Evolutionary conservation across 2,113 vertebrate species (phyloP).

Genomic region (Dermatemys mawii): DNA sequence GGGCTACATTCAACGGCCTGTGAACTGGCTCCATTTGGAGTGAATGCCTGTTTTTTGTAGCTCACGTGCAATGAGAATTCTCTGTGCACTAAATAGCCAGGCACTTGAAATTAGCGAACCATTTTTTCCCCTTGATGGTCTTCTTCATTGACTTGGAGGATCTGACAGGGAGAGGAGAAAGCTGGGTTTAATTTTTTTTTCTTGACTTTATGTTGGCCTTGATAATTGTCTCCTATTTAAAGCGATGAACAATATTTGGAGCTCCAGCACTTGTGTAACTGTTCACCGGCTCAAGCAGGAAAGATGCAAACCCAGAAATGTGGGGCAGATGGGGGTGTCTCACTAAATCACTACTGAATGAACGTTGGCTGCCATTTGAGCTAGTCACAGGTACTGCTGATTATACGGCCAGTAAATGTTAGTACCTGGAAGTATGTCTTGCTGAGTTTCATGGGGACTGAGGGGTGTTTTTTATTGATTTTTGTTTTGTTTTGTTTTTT

Average conservation of each 20-base stretch:
- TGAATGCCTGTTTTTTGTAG: not conserved
- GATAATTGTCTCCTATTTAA: conserved; percentile 75
- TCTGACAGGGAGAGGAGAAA: conserved; percentile 68
- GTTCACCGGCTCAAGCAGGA: conserved; percentile 69
- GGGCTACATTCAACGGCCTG: conserved; percentile 30
- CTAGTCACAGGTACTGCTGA: conserved; percentile 78
- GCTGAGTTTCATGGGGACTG: conserved; percentile 32
- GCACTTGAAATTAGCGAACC: conserved; percentile 73
- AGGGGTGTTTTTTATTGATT: not conserved
- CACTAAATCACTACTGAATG: conserved; percentile 78
- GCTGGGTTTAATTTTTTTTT: conserved; percentile 54
- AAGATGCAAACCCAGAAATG: conserved; percentile 67
- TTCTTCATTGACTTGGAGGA: conserved; percentile 41
- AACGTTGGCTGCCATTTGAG: conserved; percentile 68
- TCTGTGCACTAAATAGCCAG: conserved; percentile 63
- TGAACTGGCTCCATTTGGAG: not conserved
- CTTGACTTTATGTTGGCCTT: conserved; percentile 76
- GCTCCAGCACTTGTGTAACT: conserved; percentile 77
- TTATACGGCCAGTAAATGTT: conserved; percentile 77
- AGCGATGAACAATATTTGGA: conserved; percentile 68
- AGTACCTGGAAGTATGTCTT: conserved; percentile 80
- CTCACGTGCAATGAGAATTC: conserved; percentile 29
- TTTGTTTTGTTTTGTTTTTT: not conserved
- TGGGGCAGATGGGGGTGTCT: conserved; percentile 47
- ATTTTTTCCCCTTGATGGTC: conserved; percentile 35